phyloP scores from a whole-genome alignment of 2,113 vertebrate genomes.

The Corvus moneduloides region DNA sequence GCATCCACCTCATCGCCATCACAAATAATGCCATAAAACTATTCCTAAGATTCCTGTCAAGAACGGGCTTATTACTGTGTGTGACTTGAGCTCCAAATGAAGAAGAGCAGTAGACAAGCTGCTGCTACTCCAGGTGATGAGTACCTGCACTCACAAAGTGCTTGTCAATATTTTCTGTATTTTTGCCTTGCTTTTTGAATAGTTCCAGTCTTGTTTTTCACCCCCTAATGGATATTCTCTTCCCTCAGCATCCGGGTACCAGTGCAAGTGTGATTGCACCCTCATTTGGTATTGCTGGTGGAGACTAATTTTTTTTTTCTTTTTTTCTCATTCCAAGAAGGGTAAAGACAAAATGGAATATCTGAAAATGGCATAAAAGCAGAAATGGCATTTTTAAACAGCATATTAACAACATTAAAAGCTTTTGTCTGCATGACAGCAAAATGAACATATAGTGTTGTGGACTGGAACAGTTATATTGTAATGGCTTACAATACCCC shows the following conservation, averaged over 20 bases:
- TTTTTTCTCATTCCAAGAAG: slow-evolving; percentile 58
- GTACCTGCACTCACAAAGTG: not conserved
- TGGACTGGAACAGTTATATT: slow-evolving; percentile 93
- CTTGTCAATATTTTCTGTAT: slow-evolving; percentile 38
- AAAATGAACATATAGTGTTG: slow-evolving; percentile 89
- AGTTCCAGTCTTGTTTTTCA: slow-evolving; percentile 25
- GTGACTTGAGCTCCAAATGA: not conserved
- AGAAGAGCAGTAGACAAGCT: not conserved
- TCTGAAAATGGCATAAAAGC: slow-evolving; percentile 81
- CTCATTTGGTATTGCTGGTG: slow-evolving; percentile 49
- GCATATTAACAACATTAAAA: slow-evolving; percentile 86
- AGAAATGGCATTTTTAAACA: slow-evolving; percentile 82
- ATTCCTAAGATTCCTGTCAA: not conserved
- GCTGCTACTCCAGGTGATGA: not conserved
- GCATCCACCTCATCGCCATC: not conserved
- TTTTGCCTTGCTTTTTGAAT: slow-evolving; percentile 26
- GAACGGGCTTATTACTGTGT: accelerated
- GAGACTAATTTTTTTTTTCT: not conserved
- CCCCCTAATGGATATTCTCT: not conserved
- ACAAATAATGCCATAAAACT: not conserved
- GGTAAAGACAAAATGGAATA: slow-evolving; percentile 78
- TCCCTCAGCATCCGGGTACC: not conserved
- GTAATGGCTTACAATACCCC: slow-evolving; percentile 92
- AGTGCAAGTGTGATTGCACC: not conserved
- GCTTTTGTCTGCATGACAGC: slow-evolving; percentile 84